phyloP scores from a whole-genome alignment of 2,888 invertebrate species.

The Leptinotarsa peninsularis region DNA sequence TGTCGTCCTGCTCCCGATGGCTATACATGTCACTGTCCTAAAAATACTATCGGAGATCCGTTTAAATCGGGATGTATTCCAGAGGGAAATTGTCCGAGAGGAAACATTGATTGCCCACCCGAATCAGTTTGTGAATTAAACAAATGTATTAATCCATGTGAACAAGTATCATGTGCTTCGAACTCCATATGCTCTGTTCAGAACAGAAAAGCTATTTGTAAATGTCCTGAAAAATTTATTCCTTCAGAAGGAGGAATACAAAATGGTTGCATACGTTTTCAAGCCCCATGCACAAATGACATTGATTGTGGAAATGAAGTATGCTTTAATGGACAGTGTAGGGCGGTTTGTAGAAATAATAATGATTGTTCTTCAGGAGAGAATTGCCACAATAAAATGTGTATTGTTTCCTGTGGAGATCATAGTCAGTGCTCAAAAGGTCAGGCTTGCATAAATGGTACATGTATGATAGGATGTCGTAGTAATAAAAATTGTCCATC shows the following conservation, averaged over 20 bases:
- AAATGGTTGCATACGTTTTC: conserved; percentile 80
- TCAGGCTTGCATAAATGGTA: conserved; percentile 84
- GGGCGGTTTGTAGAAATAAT: conserved; percentile 81
- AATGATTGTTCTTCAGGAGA: conserved; percentile 85
- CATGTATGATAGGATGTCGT: conserved; percentile 87
- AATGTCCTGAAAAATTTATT: conserved; percentile 81
- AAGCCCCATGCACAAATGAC: conserved; percentile 76
- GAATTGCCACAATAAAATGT: conserved; percentile 81
- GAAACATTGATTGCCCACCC: conserved; percentile 80
- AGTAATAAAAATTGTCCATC: conserved; percentile 83
- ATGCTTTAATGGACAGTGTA: conserved; percentile 87
- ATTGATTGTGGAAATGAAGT: conserved; percentile 82
- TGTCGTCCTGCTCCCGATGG: conserved; percentile 77
- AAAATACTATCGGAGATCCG: conserved; percentile 83
- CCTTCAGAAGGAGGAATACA: conserved; percentile 73
- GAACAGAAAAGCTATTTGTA: conserved; percentile 81
- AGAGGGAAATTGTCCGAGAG: conserved; percentile 80
- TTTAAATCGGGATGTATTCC: conserved; percentile 80
- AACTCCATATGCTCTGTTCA: conserved; percentile 86
- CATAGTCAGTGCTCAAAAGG: conserved; percentile 84
- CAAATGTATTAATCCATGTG: conserved; percentile 84
- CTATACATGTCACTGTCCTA: conserved; percentile 83
- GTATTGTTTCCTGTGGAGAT: conserved; percentile 82
- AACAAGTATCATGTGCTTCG: conserved; percentile 79
- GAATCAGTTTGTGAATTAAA: conserved; percentile 80